Conservation (phyloP, 2,113 vertebrate genomes). For the Hippocampus mohnikei region DNA sequence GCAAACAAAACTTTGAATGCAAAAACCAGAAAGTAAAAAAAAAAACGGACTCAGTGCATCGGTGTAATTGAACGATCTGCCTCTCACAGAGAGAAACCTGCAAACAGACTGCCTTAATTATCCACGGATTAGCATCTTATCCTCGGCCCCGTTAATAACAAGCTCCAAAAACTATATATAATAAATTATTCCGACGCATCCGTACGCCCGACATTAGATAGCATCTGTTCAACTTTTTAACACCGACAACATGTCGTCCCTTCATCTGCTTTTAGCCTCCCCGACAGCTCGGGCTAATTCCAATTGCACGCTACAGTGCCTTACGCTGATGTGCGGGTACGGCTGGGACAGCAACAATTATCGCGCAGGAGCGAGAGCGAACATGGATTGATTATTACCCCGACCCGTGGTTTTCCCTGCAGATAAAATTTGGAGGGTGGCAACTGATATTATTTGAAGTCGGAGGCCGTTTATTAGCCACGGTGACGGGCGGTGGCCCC, state of each 20-base stretch:
- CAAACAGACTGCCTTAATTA: not conserved
- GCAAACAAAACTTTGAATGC: too few species aligned
- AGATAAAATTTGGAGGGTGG: constrained; percentile 37
- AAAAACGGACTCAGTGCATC: too few species aligned
- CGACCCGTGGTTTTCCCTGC: constrained; percentile 55
- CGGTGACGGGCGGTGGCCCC: too few species aligned
- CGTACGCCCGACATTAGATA: constrained; percentile 14
- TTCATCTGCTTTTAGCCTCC: constrained; percentile 21
- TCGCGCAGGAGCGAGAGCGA: constrained; percentile 40
- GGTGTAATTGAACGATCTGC: not conserved
- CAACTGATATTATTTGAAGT: not conserved
- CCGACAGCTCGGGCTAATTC: constrained; percentile 55
- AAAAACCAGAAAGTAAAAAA: not conserved
- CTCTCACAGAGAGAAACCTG: not conserved
- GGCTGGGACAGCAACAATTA: constrained; percentile 65
- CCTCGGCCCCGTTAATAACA: not conserved
- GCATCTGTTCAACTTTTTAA: constrained; percentile 25
- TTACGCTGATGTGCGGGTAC: constrained; percentile 52
- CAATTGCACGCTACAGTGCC: constrained; percentile 60
- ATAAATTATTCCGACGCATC: not conserved
- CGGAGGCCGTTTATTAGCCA: too few species aligned
- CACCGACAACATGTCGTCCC: constrained; percentile 8
- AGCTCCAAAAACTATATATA: not conserved
- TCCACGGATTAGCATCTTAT: not conserved
- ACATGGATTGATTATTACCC: constrained; percentile 50